phyloP scores from a whole-genome alignment of 2,113 vertebrate genomes.

The Ictidomys tridecemlineatus region DNA sequence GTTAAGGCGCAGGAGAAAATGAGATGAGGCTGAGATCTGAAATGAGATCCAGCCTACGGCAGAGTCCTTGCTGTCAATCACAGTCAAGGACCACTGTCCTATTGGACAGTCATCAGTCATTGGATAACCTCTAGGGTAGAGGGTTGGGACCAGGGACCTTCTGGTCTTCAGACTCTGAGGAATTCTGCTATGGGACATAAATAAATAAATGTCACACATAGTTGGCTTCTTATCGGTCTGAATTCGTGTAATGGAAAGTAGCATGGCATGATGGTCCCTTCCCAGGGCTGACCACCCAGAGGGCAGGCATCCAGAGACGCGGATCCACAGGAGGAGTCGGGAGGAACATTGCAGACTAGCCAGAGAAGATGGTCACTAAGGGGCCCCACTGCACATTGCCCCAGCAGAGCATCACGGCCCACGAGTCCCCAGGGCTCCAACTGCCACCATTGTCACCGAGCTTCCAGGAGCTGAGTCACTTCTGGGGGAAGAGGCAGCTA shows the following conservation, averaged over 20 bases:
- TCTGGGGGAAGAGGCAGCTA: slow-evolving; percentile 69
- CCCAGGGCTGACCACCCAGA: neutral
- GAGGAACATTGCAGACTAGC: neutral
- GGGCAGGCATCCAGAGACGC: neutral
- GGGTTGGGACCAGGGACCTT: neutral
- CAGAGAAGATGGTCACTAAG: neutral
- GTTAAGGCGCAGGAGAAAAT: neutral
- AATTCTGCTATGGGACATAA: neutral
- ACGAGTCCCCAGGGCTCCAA: neutral
- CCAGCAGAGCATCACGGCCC: neutral
- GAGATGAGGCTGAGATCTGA: neutral
- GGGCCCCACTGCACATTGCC: neutral
- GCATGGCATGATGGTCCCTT: neutral
- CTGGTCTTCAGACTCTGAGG: neutral
- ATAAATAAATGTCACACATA: neutral
- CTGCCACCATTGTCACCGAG: neutral
- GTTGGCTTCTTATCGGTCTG: neutral
- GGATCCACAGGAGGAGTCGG: neutral
- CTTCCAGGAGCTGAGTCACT: slow-evolving; percentile 73
- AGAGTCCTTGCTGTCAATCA: neutral
- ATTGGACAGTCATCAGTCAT: too few relatives aligned
- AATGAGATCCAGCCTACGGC: neutral
- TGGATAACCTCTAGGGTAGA: neutral
- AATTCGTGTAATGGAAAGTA: neutral
- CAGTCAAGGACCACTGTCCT: neutral